Conservation (phyloP, 2,888 invertebrate species). For the Drosophila kokeensis region DNA sequence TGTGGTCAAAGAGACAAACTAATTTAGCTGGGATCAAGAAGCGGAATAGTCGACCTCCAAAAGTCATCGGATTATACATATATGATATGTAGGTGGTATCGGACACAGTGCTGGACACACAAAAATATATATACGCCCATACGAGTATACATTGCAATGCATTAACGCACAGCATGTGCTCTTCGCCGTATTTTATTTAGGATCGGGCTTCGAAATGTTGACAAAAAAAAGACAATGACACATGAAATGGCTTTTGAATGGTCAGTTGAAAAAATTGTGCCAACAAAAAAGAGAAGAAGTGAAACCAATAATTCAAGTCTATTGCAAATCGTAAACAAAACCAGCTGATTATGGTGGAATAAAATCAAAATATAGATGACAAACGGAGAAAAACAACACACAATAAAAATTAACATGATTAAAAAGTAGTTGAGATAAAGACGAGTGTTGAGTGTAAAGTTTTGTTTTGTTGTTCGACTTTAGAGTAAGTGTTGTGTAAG, state of each 20-base stretch:
- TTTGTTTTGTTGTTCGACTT: conserved; percentile 39
- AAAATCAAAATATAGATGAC: conserved; percentile 35
- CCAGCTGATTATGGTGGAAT: conserved; percentile 51
- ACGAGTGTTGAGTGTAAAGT: conserved; percentile 55
- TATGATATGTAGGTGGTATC: neutral
- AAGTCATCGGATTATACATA: neutral
- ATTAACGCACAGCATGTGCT: conserved; percentile 64
- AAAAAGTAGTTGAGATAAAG: conserved; percentile 40
- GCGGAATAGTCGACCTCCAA: neutral
- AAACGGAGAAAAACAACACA: conserved; percentile 21
- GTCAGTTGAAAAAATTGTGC: conserved; percentile 71
- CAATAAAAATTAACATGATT: conserved; percentile 34
- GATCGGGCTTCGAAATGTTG: conserved; percentile 82
- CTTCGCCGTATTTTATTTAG: conserved; percentile 78
- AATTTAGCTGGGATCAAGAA: conserved; percentile 38
- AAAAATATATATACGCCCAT: conserved; percentile 41
- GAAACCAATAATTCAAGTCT: conserved; percentile 20
- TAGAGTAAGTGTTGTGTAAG: conserved; percentile 18
- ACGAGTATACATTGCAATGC: conserved; percentile 44
- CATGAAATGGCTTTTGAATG: conserved; percentile 85
- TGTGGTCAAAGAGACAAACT: conserved; percentile 38
- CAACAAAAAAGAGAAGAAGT: conserved; percentile 42
- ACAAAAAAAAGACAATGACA: conserved; percentile 78
- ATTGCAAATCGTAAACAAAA: conserved; percentile 53
- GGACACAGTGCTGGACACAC: conserved; percentile 1